These are phyloP conservation scores for Helicorthomorpha holstii DNA, from an alignment of 1,140 invertebrate genomes.

Conservation along the genomic window DNA sequence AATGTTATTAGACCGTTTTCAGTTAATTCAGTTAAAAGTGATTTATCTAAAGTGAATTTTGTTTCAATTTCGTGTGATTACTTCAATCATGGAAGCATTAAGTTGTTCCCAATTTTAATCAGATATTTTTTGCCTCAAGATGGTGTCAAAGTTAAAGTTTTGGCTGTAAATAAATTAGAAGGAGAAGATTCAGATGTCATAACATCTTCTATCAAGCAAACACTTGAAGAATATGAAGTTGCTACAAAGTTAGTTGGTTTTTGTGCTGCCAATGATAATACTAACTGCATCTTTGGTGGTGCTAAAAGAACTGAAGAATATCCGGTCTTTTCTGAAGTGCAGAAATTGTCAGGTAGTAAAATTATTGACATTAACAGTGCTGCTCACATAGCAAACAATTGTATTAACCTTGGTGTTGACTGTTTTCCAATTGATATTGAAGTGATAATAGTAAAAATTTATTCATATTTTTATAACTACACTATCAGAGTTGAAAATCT, in stretches of 20 bases:
- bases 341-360: neutral
- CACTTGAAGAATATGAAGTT: neutral
- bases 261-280: neutral
- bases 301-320: neutral
- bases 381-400: neutral
- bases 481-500: neutral
- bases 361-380: neutral
- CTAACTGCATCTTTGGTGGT: neutral
- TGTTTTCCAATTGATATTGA: neutral
- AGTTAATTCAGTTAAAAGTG: neutral
- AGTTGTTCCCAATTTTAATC: neutral
- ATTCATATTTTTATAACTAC: neutral
- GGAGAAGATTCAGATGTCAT: neutral
- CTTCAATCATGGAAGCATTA: neutral
- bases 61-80: neutral
- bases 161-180: neutral
- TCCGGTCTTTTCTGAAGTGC: neutral
- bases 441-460: slow-evolving; percentile 4
- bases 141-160: neutral
- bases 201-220: neutral
- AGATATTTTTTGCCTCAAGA: neutral
- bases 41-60: neutral
- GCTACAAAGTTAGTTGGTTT: neutral
- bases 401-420: neutral
- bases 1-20: neutral